Base-by-base conservation (phyloP, 1,140 invertebrate species). In the Chironomus tepperi region DNA sequence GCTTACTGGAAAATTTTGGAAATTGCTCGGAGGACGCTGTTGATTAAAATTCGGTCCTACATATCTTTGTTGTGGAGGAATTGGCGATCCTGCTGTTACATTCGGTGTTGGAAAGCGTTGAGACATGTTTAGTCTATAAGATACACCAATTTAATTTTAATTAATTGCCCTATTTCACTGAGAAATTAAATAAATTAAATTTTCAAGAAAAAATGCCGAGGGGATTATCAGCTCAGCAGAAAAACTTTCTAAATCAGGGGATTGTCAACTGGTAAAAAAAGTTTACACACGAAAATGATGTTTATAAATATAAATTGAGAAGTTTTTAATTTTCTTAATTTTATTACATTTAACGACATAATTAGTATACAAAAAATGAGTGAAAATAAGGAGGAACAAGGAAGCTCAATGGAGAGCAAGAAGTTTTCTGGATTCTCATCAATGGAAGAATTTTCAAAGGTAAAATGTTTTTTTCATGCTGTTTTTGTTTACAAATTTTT, bases 401-500 rank as follows among this genome's bases (percentile, higher is more conserved):
- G 18, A 2, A 18, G 19, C 6, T 19, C 65, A 19, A 9, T 7
- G 18, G 6, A 16, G 9, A 19, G 16, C 16, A 73, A 18, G 12
- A 21, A 43, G 9, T 73, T 2, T 42, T 15, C 19, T 21, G 76
- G 78, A 42, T 78, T 76, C 75, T 19, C 73, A 73, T 75, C 77
- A 24, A 75, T 81, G 8, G 80, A 79, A 19, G 78, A 80, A 10
- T 81, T 80, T 70, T 78, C 78, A 24, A 82, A 81, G 77, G 80
- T 80, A 21, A 19, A 21, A 12, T 57, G 15, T 57, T n/a, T n/a
- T n/a, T n/a, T n/a, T n/a, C n/a, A 15, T n/a, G 72, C 19, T 19
- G n/a, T 74, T 42, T 73, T 2, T 42, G 10, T 67, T 76, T 43
- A 64, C 73, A n/a, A 77, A 3, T 74, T 74, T 74, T 76, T 76